Base-by-base conservation (phyloP, 2,888 invertebrate genomes). In the Himalopsyche anomala region DNA sequence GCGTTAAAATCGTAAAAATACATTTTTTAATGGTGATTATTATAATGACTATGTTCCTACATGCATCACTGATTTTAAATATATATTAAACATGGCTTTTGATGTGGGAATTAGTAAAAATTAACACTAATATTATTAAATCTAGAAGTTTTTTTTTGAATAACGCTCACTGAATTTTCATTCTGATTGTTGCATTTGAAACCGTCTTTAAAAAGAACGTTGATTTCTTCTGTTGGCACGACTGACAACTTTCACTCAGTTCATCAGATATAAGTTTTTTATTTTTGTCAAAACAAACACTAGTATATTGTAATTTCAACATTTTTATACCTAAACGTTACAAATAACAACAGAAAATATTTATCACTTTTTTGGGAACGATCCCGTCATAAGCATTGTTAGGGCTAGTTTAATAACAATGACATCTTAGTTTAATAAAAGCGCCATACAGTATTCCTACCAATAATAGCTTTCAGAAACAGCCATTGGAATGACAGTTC, bases 351-450 rank as follows among this genome's bases (percentile, higher is more conserved):
- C 54, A 36, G 42, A 83, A 82, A 83, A 74, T 74, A 74, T 74
- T 81, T 87, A 87, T 87, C 87, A 87, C 87, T 87, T 87, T 82
- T 86, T 87, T 80, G 84, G 87, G 85, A n/a, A 38, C 80, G 28
- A 56, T 82, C 87, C 87, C 87, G n/a, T 87, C 87, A 85, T 87
- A 87, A 87, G 87, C 87, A 79, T 83, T 69, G 55, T 87, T 82
- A 87, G 82, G 84, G 62, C 82, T 82, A 85, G 12, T 85, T 81
- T 51, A 81, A 81, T 86, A 86, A 86, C 86, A 84, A 86, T 74
- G 82, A 84, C 80, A 86, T 86, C 86, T 83, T 83, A 86, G 74
- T 51, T 56, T 38, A 54, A 85, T 81, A 81, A 85, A 85, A 85
- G 85, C 85, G 80, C 84, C 54, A n/a, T 45, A 36, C 19, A 36